These are phyloP conservation scores for Drosophila austrosaltans DNA, from an alignment of 2,888 invertebrate genomes.

Conservation along the genomic window DNA sequence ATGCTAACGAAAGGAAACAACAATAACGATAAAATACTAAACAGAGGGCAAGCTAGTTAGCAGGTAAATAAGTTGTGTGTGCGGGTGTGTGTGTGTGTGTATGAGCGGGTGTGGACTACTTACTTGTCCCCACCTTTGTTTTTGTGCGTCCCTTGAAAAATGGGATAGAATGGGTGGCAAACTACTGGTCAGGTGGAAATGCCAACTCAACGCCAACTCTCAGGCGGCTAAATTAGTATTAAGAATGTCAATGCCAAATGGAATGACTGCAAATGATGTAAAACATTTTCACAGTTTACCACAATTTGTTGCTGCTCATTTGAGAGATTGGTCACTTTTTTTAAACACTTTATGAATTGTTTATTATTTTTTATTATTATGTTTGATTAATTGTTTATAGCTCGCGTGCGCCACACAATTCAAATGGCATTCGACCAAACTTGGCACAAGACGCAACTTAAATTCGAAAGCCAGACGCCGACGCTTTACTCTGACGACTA, in stretches of 20 bases:
- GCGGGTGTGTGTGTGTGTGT: conserved; percentile 5
- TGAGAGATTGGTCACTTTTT: conserved; percentile 25
- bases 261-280: conserved; percentile 30
- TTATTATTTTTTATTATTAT: conserved; percentile 18
- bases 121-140: conserved; percentile 20
- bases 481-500: not conserved
- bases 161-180: too few relatives aligned
- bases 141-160: not conserved
- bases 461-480: conserved; percentile 32
- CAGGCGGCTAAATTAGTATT: conserved; percentile 54
- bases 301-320: conserved; percentile 29
- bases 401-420: conserved; percentile 25
- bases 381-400: conserved; percentile 20
- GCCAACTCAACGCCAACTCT: conserved; percentile 39
- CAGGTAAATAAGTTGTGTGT: conserved; percentile 41
- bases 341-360: conserved; percentile 22
- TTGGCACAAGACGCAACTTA: conserved; percentile 23
- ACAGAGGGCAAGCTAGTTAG: conserved; percentile 61
- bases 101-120: conserved; percentile 20
- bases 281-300: conserved; percentile 49
- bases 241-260: conserved; percentile 56
- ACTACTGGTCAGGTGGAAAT: conserved; percentile 15
- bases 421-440: conserved; percentile 38
- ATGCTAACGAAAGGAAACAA: conserved; percentile 50
- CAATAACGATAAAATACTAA: conserved; percentile 20